phyloP scores from a whole-genome alignment of 2,888 invertebrate genomes.

The Tetragnatha montana region DNA sequence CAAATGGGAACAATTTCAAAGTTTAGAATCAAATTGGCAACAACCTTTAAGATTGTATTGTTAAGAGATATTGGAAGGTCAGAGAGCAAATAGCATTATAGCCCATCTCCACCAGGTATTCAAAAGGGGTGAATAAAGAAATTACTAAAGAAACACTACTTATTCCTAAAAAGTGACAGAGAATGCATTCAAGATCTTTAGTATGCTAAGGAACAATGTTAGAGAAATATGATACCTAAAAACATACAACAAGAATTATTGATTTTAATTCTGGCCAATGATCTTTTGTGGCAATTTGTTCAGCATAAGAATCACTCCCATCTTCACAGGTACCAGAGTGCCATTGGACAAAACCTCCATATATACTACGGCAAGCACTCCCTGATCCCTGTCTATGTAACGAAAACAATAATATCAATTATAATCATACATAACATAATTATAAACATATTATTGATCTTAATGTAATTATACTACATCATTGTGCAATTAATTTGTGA shows the following conservation, averaged over 20 bases:
- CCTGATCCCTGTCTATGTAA: conserved; percentile 82
- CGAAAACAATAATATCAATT: background rate
- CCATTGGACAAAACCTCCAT: conserved; percentile 97
- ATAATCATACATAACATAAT: background rate
- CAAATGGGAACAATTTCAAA: too few relatives aligned
- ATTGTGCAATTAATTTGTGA: too few relatives aligned
- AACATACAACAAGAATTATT: conserved; percentile 88
- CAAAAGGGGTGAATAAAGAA: too few relatives aligned
- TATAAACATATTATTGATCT: too few relatives aligned
- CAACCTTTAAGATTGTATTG: too few relatives aligned
- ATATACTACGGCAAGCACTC: conserved; percentile 95
- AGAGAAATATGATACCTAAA: background rate
- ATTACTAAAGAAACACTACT: too few relatives aligned
- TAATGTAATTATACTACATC: too few relatives aligned
- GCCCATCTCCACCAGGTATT: too few relatives aligned
- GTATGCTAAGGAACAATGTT: background rate
- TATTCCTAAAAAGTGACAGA: too few relatives aligned
- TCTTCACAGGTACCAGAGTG: conserved; percentile 74
- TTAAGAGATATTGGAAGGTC: too few relatives aligned
- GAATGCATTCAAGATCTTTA: background rate
- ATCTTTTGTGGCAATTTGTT: conserved; percentile 80
- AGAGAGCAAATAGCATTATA: too few relatives aligned
- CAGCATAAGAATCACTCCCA: conserved; percentile 75
- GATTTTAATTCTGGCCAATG: conserved; percentile 95
- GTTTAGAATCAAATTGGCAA: too few relatives aligned